Base-by-base conservation (phyloP, 2,797 vertebrate species). In the Pangasius macronema region DNA sequence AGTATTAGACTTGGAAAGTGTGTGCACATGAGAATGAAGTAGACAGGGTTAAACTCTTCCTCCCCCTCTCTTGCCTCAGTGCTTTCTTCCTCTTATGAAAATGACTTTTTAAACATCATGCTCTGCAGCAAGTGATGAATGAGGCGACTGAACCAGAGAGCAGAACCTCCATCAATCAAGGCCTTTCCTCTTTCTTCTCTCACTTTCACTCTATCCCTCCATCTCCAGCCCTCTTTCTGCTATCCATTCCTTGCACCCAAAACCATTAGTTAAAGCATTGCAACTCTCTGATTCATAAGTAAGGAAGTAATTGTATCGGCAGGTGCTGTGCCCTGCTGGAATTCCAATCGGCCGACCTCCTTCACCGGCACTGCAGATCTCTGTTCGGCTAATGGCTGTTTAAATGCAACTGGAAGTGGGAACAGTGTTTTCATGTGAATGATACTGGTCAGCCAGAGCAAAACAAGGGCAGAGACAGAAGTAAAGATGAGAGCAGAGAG, bases 191-290 rank as follows among this genome's bases (percentile, higher is more conserved):
- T 77, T 65, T 59, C 63, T 77, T 83, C 76, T 83, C 27, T 53
- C 46, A 65, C 49, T 49, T 85, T 88, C 72, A 70, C 88, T 55
- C 68, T 33, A 61, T 88, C n/a, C 70, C 42, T 88, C 51, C 63
- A 77, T 85, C 86, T 82, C n/a, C 55, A 83, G 68, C 24, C 70
- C 14, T 57, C 83, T 57, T 79, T 68, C 22, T 57, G 11, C 30
- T 70, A 33, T 59, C 51, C 82, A 86, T 75, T 68, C 86, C 84
- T 83, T 59, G 65, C 77, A 85, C 30, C 87, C 77, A 91, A 92
- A 94, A 95, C 95, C 95, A 95, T 96, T 95, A 96, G 93, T 94
- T 94, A 92, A 95, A 95, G 93, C 94, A 91, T 94, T 93, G 93
- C 93, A 93, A 93, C 92, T 93, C 91, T 93, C 92, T 83, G 94